Conservation (phyloP, 1,140 invertebrate genomes). For the Drosophila pseudoananassae region DNA sequence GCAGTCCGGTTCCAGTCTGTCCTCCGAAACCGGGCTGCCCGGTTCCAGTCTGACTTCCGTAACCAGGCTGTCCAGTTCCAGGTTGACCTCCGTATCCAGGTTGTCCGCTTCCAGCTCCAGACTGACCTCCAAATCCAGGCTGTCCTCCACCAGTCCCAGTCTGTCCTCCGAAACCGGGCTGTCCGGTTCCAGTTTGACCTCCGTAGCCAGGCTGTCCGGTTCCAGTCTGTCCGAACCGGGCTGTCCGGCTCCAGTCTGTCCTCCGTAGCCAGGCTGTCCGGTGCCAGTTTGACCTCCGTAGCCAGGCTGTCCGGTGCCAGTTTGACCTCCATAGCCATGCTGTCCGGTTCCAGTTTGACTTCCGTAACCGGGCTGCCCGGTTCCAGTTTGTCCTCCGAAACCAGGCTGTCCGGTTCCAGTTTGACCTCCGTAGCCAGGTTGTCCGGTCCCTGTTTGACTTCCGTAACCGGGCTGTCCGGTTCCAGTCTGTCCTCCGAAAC, state of each 20-base stretch:
- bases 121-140: conserved; percentile 13
- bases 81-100: conserved; percentile 23
- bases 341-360: conserved; percentile 12
- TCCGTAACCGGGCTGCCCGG: neutral
- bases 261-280: neutral
- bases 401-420: conserved; percentile 2
- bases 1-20: conserved; percentile 1
- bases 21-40: neutral
- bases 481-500: neutral
- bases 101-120: conserved; percentile 22
- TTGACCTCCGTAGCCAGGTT: neutral
- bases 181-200: conserved; percentile 4
- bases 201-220: conserved; percentile 5
- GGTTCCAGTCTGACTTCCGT: neutral
- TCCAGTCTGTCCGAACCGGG: too few relatives aligned
- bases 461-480: too few relatives aligned
- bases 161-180: conserved; percentile 20
- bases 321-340: neutral
- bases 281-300: conserved; percentile 1
- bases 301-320: neutral
- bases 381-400: neutral
- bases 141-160: neutral
- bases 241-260: neutral
- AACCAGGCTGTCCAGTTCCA: conserved; percentile 12
- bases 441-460: neutral